These are phyloP conservation scores for Ia io DNA, from an alignment of 2,113 vertebrate species.

Conservation along the genomic window DNA sequence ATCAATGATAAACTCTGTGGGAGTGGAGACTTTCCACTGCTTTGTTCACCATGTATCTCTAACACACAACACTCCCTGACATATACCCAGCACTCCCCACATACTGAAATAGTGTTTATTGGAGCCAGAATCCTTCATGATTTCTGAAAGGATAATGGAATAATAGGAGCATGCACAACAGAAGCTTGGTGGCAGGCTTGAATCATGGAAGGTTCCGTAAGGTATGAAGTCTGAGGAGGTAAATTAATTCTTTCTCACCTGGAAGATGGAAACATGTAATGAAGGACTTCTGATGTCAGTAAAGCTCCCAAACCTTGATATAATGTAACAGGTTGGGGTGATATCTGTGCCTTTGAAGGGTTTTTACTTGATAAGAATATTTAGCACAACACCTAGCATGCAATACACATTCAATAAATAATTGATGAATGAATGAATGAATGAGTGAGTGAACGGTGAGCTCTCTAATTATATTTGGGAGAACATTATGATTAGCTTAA, in stretches of 20 bases:
- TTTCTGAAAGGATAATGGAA: conserved; percentile 19
- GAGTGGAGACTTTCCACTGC: neutral
- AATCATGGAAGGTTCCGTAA: neutral
- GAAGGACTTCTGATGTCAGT: neutral
- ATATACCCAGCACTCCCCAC: neutral
- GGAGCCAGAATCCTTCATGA: neutral
- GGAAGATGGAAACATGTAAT: neutral
- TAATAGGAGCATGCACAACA: neutral
- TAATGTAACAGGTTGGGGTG: neutral
- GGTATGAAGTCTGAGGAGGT: neutral
- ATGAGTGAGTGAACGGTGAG: neutral
- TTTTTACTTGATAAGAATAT: neutral
- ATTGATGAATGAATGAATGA: conserved; percentile 23
- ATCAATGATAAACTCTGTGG: neutral
- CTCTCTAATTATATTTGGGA: conserved; percentile 60
- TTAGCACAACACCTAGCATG: neutral
- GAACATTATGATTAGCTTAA: conserved; percentile 45
- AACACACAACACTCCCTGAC: neutral
- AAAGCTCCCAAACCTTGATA: neutral
- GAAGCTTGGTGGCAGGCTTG: neutral
- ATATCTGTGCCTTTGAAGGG: neutral
- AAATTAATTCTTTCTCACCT: conserved; percentile 8
- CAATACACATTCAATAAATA: conserved; percentile 25
- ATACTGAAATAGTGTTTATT: conserved; percentile 1
- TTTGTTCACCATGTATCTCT: neutral